Percentiles rank a stretch among this genome's conserved stretches.
Conservation (phyloP, 2,113 vertebrate genomes). For the Myotis davidii region DNA sequence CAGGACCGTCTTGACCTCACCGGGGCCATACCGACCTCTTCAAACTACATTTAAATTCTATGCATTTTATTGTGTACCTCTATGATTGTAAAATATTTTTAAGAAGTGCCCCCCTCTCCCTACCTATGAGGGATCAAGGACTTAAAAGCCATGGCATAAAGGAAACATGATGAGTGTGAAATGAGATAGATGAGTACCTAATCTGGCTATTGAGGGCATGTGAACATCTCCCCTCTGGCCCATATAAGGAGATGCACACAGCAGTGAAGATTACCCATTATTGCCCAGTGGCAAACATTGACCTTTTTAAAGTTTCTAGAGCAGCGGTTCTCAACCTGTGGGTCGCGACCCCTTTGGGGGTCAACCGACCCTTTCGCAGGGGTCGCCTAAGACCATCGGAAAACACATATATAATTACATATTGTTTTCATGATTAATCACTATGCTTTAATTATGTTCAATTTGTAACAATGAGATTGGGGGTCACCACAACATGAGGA, state of each 20-base stretch:
- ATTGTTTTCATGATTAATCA: too few species aligned
- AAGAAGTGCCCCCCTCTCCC: neutral
- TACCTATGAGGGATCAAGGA: neutral
- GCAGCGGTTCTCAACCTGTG: too few species aligned
- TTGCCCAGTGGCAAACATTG: neutral
- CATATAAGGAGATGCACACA: neutral
- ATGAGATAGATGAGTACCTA: neutral
- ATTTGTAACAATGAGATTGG: too few species aligned
- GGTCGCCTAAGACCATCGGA: too few species aligned
- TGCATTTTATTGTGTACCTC: neutral
- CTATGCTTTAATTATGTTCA: too few species aligned
- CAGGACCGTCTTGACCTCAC: too few species aligned
- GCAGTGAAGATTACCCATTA: neutral
- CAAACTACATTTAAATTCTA: neutral
- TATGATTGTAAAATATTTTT: neutral
- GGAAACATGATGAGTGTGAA: neutral
- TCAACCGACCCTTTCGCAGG: too few species aligned
- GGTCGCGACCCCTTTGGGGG: too few species aligned
- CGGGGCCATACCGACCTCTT: too few species aligned
- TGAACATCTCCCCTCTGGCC: neutral
- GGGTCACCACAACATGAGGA: too few species aligned
- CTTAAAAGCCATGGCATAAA: neutral
- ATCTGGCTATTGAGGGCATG: neutral
- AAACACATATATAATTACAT: too few species aligned
- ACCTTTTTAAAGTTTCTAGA: neutral